Evolutionary conservation across 2,113 vertebrate genomes (phyloP).

Genomic region (Gopherus evgoodei): DNA sequence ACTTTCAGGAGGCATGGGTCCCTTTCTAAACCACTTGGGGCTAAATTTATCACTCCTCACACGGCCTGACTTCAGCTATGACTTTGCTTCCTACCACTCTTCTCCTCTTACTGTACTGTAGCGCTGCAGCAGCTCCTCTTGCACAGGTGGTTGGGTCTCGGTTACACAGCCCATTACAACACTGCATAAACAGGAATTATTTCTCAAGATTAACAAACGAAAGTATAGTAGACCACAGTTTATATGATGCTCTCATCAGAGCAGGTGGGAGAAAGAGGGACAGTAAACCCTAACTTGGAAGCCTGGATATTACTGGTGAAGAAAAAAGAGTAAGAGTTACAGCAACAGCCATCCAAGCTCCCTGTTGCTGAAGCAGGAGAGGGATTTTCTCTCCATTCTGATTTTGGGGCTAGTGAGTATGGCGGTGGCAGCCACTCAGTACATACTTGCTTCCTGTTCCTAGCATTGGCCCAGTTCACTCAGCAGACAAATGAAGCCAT

Average conservation of each 20-base stretch:
- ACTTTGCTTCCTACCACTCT: too few relatives aligned
- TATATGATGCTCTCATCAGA: not conserved
- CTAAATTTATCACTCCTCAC: too few relatives aligned
- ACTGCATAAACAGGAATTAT: not conserved
- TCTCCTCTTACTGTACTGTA: too few relatives aligned
- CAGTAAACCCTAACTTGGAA: not conserved
- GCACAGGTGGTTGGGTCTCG: too few relatives aligned
- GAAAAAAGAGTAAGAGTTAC: not conserved
- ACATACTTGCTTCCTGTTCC: not conserved
- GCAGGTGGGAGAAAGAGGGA: not conserved
- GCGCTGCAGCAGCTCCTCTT: not conserved
- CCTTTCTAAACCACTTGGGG: too few relatives aligned
- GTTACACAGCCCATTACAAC: not conserved
- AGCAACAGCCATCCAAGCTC: not conserved
- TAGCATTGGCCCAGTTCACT: not conserved
- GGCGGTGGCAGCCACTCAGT: too few relatives aligned
- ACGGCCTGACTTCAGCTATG: too few relatives aligned
- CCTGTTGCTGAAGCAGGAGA: not conserved
- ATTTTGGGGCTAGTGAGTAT: not conserved
- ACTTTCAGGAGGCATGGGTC: too few relatives aligned
- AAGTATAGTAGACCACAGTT: not conserved
- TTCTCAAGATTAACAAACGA: not conserved
- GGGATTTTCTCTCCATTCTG: not conserved
- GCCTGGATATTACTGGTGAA: not conserved
- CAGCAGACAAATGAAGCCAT: too few relatives aligned